phyloP scores from a whole-genome alignment of 2,113 vertebrate genomes.

The Rattus norvegicus region DNA sequence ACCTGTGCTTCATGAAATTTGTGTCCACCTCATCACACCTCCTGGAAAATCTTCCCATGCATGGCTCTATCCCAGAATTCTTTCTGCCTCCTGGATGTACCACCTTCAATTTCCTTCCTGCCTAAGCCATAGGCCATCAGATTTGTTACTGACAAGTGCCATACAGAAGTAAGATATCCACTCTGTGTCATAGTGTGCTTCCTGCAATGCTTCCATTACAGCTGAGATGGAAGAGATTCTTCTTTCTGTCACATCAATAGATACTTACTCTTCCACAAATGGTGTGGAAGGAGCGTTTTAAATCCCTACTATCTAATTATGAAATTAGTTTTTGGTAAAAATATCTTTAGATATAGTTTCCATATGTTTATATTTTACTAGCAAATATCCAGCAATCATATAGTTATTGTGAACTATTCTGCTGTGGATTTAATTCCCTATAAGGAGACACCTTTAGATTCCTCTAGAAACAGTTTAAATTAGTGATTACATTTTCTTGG shows the following conservation, averaged over 20 bases:
- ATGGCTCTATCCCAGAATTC: no score
- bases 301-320: neutral
- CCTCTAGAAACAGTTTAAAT: neutral
- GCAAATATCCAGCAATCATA: neutral
- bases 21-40: no score
- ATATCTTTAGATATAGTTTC: neutral
- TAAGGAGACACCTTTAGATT: neutral
- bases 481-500: neutral
- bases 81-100: no score
- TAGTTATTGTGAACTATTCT: neutral
- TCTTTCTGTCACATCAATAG: neutral
- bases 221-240: neutral
- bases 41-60: no score
- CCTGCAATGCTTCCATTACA: neutral
- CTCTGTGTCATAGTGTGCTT: neutral
- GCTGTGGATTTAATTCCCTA: neutral
- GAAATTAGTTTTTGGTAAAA: neutral
- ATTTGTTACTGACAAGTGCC: no score
- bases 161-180: no score
- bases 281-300: neutral
- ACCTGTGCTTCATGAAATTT: no score
- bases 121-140: no score
- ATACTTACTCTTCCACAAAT: neutral
- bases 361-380: neutral
- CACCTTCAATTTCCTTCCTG: no score